Evolutionary conservation across 2,888 invertebrate species (phyloP).

Genomic region (Dascillus cervinus): DNA sequence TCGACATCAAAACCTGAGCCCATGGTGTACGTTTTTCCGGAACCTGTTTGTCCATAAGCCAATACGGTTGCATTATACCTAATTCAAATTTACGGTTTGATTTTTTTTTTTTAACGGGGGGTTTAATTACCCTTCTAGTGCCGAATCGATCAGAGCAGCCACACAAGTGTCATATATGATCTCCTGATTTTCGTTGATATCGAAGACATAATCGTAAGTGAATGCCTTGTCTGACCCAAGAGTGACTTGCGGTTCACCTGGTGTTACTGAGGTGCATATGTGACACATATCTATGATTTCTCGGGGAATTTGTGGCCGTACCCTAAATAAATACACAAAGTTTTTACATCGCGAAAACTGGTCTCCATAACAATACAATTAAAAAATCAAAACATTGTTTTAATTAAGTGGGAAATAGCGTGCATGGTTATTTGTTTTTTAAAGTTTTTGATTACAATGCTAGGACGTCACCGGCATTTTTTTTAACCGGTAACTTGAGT

Average conservation of each 20-base stretch:
- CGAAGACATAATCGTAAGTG: constrained; percentile 95
- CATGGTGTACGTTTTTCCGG: constrained; percentile 98
- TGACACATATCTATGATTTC: constrained; percentile 94
- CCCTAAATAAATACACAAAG: too few relatives aligned
- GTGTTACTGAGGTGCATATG: constrained; percentile 82
- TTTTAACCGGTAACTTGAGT: too few relatives aligned
- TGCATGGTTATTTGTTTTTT: too few relatives aligned
- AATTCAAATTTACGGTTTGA: constrained; percentile 1
- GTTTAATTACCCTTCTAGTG: constrained; percentile 72
- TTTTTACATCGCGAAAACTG: too few relatives aligned
- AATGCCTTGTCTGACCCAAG: constrained; percentile 91
- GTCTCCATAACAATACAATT: too few relatives aligned
- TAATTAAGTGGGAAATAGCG: too few relatives aligned
- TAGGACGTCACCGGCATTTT: too few relatives aligned
- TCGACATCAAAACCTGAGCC: constrained; percentile 91
- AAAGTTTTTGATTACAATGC: too few relatives aligned
- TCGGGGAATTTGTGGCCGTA: constrained; percentile 87
- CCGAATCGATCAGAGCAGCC: constrained; percentile 78
- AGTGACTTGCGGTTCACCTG: constrained; percentile 85
- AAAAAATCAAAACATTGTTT: too few relatives aligned
- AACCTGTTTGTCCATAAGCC: constrained; percentile 97
- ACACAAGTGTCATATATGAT: constrained; percentile 79
- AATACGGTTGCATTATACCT: constrained; percentile 90
- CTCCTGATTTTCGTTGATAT: constrained; percentile 66
- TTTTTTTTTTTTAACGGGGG: neutral